Conservation (phyloP, 2,797 vertebrate species). For the Buceros bicornis region DNA sequence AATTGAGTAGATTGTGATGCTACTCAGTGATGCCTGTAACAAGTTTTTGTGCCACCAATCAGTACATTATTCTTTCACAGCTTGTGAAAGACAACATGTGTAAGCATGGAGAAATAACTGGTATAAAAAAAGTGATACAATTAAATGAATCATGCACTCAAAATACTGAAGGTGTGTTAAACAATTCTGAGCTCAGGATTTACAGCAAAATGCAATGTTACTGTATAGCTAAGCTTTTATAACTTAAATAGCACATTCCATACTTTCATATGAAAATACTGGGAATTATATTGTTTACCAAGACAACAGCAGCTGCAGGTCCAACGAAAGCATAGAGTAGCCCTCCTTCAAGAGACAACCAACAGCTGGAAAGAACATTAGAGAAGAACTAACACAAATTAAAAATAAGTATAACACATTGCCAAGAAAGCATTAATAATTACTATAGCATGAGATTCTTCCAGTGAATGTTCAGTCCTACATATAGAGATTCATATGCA, state of each 20-base stretch:
- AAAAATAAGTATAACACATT: constrained; percentile 77
- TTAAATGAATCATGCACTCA: neutral
- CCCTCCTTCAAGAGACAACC: constrained; percentile 98
- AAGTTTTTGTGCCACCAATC: neutral
- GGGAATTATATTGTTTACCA: constrained; percentile 86
- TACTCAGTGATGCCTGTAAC: constrained; percentile 2
- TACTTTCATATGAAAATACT: neutral
- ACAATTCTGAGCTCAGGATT: neutral
- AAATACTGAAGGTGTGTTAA: neutral
- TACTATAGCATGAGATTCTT: constrained; percentile 65
- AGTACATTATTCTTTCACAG: neutral
- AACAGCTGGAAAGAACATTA: constrained; percentile 91
- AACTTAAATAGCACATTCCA: neutral
- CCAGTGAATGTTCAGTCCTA: constrained; percentile 70
- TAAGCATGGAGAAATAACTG: neutral
- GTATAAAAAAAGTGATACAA: neutral
- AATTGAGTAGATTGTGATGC: neutral
- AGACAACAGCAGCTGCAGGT: constrained; percentile 97
- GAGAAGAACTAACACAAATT: constrained; percentile 85
- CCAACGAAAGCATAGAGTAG: constrained; percentile 98
- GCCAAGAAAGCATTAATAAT: constrained; percentile 38
- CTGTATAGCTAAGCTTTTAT: neutral
- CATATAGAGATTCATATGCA: constrained; percentile 66
- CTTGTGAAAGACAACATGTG: neutral
- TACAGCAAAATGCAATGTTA: neutral